A percentile compares a stretch with the other conserved stretches of the same genome.
Evolutionary conservation across 2,888 invertebrate genomes (phyloP).

Genomic region (Neria commutata): DNA sequence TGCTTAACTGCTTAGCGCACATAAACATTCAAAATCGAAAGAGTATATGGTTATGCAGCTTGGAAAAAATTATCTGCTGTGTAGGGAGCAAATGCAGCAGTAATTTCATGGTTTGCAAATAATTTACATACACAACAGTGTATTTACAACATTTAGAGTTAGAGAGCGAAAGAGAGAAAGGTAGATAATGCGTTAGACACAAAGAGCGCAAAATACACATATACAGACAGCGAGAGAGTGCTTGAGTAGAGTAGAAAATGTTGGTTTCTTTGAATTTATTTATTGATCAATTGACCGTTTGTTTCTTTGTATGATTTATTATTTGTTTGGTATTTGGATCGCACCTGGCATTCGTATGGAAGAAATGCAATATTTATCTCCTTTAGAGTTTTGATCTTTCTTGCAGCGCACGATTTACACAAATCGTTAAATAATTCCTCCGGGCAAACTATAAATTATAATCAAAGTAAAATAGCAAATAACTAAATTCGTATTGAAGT

Average conservation of each 20-base stretch:
- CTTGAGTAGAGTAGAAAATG: no score
- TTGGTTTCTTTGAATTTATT: slow-evolving; percentile 13
- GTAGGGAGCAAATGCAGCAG: no score
- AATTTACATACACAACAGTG: slow-evolving; percentile 14
- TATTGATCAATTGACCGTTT: slow-evolving; percentile 1
- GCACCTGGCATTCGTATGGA: slow-evolving; percentile 96
- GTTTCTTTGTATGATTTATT: slow-evolving; percentile 24
- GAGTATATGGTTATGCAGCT: no score
- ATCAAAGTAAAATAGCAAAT: slow-evolving; percentile 34
- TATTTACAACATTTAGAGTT: slow-evolving; percentile 31
- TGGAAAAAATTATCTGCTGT: no score
- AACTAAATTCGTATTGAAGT: background rate
- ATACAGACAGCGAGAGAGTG: slow-evolving; percentile 13
- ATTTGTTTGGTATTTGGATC: slow-evolving; percentile 33
- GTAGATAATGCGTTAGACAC: slow-evolving; percentile 14
- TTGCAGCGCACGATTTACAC: slow-evolving; percentile 92
- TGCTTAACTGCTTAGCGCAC: no score
- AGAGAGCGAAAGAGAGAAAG: slow-evolving; percentile 13
- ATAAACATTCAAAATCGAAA: no score
- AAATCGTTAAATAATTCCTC: slow-evolving; percentile 97
- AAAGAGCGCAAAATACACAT: slow-evolving; percentile 13
- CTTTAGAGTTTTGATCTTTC: slow-evolving; percentile 96
- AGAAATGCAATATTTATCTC: slow-evolving; percentile 99
- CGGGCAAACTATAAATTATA: slow-evolving; percentile 76
- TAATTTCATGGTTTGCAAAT: no score